Percentiles rank a stretch among this genome's conserved stretches.
Conservation (phyloP, 2,113 vertebrate genomes). For the Sturnira hondurensis region DNA sequence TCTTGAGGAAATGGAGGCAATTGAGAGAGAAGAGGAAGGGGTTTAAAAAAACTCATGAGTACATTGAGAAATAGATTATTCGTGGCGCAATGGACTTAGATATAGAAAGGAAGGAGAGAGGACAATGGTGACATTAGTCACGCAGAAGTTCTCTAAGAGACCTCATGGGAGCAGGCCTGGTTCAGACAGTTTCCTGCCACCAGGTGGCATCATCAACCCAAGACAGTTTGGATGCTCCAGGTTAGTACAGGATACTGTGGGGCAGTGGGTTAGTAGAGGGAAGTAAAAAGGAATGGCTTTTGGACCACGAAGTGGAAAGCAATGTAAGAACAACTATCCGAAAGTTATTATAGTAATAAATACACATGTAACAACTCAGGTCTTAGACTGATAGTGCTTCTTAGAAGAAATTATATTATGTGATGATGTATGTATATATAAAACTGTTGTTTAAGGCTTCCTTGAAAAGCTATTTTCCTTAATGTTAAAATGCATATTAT, state of each 20-base stretch:
- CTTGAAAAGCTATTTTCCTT: neutral
- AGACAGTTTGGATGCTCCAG: constrained; percentile 10
- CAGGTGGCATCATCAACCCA: constrained; percentile 23
- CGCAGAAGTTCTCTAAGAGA: neutral
- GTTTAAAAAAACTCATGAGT: neutral
- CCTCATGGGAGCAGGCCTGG: neutral
- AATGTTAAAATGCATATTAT: neutral
- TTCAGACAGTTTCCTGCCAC: neutral
- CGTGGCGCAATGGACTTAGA: neutral
- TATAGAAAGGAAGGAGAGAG: neutral
- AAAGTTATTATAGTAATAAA: neutral
- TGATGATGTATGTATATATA: neutral
- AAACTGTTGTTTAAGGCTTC: neutral
- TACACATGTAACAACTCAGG: neutral
- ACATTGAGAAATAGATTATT: neutral
- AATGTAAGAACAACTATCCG: neutral
- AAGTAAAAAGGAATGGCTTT: neutral
- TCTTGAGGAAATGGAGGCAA: neutral
- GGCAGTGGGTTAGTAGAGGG: neutral
- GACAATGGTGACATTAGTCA: neutral
- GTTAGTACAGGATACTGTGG: neutral
- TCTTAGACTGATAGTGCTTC: neutral
- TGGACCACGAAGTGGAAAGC: neutral
- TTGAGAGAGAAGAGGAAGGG: neutral
- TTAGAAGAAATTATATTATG: neutral